A percentile compares a stretch with the other conserved stretches of the same genome.
Evolutionary conservation across 2,113 vertebrate genomes (phyloP).

Genomic region (Ranitomeya variabilis): DNA sequence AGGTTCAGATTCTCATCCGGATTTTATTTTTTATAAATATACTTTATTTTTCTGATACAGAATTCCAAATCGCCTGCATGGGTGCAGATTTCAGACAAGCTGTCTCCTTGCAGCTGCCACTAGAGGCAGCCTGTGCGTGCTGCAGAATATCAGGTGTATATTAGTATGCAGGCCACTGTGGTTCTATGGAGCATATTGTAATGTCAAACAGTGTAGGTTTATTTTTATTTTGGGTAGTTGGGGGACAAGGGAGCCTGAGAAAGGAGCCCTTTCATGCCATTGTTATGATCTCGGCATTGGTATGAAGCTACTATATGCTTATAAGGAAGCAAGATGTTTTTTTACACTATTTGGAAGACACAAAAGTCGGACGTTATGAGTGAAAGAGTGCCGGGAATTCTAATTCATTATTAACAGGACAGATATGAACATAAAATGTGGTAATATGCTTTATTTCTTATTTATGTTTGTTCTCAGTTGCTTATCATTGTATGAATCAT

Average conservation of each 20-base stretch:
- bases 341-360: no score
- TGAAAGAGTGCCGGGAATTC: neutral
- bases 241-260: neutral
- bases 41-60: no score
- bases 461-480: neutral
- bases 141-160: neutral
- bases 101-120: neutral
- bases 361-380: no score
- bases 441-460: neutral
- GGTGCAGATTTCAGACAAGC: neutral
- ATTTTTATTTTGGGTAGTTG: neutral
- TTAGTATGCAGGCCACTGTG: neutral
- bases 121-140: neutral
- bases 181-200: neutral
- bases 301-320: no score
- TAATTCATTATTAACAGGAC: neutral
- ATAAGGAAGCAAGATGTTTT: no score
- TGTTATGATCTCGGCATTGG: neutral
- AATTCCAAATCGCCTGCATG: no score
- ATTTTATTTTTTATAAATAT: no score
- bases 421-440: neutral
- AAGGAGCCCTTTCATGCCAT: neutral
- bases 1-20: no score
- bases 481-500: slow-evolving; percentile 32
- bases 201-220: neutral